Conservation (phyloP, 2,797 vertebrate genomes). For the Taeniopygia guttata region DNA sequence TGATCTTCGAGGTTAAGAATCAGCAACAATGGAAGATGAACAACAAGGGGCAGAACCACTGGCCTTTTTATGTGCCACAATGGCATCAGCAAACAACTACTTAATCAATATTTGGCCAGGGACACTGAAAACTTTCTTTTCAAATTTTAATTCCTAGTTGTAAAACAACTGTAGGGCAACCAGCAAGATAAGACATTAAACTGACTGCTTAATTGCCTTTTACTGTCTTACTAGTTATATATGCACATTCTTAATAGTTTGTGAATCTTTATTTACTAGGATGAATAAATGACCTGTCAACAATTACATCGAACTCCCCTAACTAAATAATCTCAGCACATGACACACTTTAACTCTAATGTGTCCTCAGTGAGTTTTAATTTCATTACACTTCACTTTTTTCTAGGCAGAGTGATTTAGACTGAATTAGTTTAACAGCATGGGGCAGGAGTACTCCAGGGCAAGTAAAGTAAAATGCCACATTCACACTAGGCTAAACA, state of each 20-base stretch:
- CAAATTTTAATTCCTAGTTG: slow-evolving; percentile 95
- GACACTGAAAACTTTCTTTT: slow-evolving; percentile 91
- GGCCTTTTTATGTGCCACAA: slow-evolving; percentile 87
- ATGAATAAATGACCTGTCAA: slow-evolving; percentile 57
- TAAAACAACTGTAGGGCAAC: slow-evolving; percentile 84
- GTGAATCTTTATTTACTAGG: slow-evolving; percentile 66
- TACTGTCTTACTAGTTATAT: slow-evolving; percentile 71
- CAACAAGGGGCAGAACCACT: slow-evolving; percentile 87
- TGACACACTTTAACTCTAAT: slow-evolving; percentile 17
- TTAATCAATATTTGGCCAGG: slow-evolving; percentile 99
- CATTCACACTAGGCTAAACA: not conserved
- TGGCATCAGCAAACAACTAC: slow-evolving; percentile 95
- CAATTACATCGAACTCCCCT: not conserved
- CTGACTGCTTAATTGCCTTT: slow-evolving; percentile 78
- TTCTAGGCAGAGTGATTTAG: slow-evolving; percentile 42
- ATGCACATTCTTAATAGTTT: slow-evolving; percentile 66
- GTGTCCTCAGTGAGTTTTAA: slow-evolving; percentile 5
- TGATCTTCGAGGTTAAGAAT: slow-evolving; percentile 94
- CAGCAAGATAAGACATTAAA: slow-evolving; percentile 76
- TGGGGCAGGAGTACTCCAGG: slow-evolving; percentile 35
- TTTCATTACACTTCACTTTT: slow-evolving; percentile 25
- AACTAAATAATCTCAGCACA: slow-evolving; percentile 14
- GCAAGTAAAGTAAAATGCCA: not conserved
- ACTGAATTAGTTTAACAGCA: slow-evolving; percentile 51
- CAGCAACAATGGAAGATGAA: slow-evolving; percentile 87